Evolutionary conservation across 2,797 vertebrate species (phyloP), one percentile per base, ranked within the genome.

Genomic region (Chloroceryle inda): DNA sequence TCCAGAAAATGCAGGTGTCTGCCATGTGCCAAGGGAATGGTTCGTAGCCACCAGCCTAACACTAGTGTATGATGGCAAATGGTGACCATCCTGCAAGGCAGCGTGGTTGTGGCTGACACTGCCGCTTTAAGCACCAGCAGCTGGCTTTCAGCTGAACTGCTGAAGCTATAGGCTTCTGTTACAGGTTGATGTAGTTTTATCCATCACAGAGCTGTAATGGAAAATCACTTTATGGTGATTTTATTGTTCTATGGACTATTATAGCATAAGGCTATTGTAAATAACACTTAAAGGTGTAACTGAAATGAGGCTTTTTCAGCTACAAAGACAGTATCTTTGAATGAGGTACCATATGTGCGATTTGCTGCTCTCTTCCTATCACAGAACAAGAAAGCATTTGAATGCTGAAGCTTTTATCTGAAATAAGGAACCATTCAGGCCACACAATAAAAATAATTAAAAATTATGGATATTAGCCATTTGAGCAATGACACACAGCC

Each of bases 231-330:
- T 3, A 75, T 21, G 50, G 79, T 49, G 69, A 23, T 88, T 66
- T 55, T 66, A 40, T 59, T 90, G 45, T 90, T 88, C 73, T 88
- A 62, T 17, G 67, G 81, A 61, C 38, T 89, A 45, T 63, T 73
- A 72, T 6, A 81, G 47, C 58, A 72, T 62, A 22, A 88, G 47
- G 62, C n/a, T 84, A 24, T 27, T 77, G 80, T 78, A 84, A 91
- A 67, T 81, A 89, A 85, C 31, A 29, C 40, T 80, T 64, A 52
- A 78, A 81, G 49, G 64, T 19, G 61, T 85, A 89, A 63, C 52
- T 55, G 75, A 94, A 94, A 66, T n/a, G 13, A 94, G 22, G 27
- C 13, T 84, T 84, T 87, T 89, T 83, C 67, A 58, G 42, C 84
- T 84, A 91, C 38, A 68, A 85, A 92, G 75, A 64, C 29, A 76